Conservation (phyloP, 2,888 invertebrate genomes). For the Elysia crispata region DNA sequence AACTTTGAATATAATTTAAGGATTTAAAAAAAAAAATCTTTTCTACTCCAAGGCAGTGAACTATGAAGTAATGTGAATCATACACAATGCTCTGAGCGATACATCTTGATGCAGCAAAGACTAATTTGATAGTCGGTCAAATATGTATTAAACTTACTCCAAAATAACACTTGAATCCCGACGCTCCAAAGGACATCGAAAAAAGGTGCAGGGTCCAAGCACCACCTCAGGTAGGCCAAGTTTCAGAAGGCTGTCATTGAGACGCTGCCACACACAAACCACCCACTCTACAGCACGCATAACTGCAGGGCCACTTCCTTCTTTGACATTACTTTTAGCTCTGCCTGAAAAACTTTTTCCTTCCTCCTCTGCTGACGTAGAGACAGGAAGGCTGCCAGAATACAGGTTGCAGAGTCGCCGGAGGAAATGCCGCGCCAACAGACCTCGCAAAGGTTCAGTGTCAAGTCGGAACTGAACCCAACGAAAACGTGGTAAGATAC, state of each 20-base stretch:
- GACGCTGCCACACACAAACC: constrained; percentile 74
- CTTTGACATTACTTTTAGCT: too few relatives aligned
- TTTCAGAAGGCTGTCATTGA: constrained; percentile 74
- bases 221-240: constrained; percentile 72
- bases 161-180: constrained; percentile 65
- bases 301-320: constrained; percentile 46
- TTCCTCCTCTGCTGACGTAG: constrained; percentile 55
- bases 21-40: too few relatives aligned
- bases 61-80: too few relatives aligned
- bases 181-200: constrained; percentile 72
- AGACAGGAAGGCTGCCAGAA: constrained; percentile 61
- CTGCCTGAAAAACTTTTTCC: too few relatives aligned
- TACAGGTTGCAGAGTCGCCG: constrained; percentile 68
- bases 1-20: too few relatives aligned
- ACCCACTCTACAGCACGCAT: constrained; percentile 73
- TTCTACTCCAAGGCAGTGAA: too few relatives aligned
- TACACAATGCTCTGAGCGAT: too few relatives aligned
- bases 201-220: constrained; percentile 73
- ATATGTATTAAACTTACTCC: constrained; percentile 58
- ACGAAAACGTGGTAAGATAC: constrained; percentile 73
- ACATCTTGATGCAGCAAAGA: too few relatives aligned
- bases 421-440: constrained; percentile 72
- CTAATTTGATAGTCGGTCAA: too few relatives aligned
- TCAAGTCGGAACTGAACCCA: constrained; percentile 76
- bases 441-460: constrained; percentile 71